Conservation (phyloP, 2,797 vertebrate species). For the Liparis tanakae region DNA sequence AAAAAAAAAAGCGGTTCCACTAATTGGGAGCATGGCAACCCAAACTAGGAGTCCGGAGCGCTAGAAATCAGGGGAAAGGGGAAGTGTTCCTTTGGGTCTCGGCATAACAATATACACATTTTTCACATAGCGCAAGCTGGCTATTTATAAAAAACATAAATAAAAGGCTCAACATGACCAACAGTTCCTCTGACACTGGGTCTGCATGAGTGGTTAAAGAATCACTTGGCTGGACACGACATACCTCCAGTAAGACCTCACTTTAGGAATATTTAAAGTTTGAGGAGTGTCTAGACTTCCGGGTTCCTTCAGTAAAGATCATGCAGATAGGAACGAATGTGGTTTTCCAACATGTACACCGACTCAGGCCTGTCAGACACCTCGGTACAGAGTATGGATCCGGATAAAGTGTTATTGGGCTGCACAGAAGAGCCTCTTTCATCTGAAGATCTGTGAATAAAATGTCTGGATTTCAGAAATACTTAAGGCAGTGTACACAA, state of each 20-base stretch:
- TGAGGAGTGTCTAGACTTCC: neutral
- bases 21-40: no score
- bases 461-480: slow-evolving; percentile 18
- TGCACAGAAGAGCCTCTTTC: slow-evolving; percentile 4
- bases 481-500: slow-evolving; percentile 2
- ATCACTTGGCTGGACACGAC: slow-evolving; percentile 34
- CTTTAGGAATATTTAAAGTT: slow-evolving; percentile 12
- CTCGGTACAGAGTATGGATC: neutral
- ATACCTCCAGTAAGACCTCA: slow-evolving; percentile 8
- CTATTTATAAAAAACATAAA: slow-evolving; percentile 44
- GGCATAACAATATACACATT: slow-evolving; percentile 46
- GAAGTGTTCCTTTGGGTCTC: slow-evolving; percentile 42
- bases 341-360: neutral
- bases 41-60: slow-evolving; percentile 7
- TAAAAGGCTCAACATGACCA: slow-evolving; percentile 33
- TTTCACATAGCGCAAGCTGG: slow-evolving; percentile 41
- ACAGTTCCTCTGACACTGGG: neutral
- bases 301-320: neutral
- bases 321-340: neutral
- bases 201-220: slow-evolving; percentile 1
- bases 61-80: slow-evolving; percentile 34
- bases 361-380: neutral
- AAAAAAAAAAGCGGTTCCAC: no score
- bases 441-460: neutral
- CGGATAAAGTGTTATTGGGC: neutral